phyloP scores from a whole-genome alignment of 2,113 vertebrate genomes.

The Centropristis striata region DNA sequence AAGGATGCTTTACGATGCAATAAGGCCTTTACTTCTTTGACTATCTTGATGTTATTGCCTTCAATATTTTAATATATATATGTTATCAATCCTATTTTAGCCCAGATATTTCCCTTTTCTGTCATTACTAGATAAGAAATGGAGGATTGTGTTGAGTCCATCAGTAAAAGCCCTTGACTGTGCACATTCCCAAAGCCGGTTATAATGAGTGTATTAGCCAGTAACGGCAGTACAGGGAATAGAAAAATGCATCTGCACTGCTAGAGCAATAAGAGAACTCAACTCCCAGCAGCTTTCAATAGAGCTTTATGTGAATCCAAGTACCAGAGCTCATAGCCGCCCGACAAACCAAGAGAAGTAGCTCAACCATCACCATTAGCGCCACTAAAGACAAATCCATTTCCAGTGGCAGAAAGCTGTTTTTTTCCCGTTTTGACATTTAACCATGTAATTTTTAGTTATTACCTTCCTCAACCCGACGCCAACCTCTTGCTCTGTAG shows the following conservation, averaged over 20 bases:
- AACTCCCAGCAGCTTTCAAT: constrained; percentile 65
- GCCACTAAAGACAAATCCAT: constrained; percentile 54
- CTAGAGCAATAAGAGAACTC: constrained; percentile 66
- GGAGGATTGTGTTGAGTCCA: constrained; percentile 44
- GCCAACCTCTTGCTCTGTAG: constrained; percentile 18
- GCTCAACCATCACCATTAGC: constrained; percentile 33
- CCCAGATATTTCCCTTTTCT: constrained; percentile 11
- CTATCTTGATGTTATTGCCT: neutral
- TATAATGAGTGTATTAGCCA: constrained; percentile 77
- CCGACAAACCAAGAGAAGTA: constrained; percentile 49
- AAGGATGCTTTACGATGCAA: neutral
- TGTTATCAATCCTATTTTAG: neutral
- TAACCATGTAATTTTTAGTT: constrained; percentile 41
- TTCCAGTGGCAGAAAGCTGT: constrained; percentile 33
- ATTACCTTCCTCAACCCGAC: constrained; percentile 35
- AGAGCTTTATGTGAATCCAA: constrained; percentile 67
- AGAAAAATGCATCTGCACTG: constrained; percentile 67
- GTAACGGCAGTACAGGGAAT: constrained; percentile 67
- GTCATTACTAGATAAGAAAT: constrained; percentile 41
- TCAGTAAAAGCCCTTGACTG: constrained; percentile 69
- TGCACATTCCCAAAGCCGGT: constrained; percentile 67
- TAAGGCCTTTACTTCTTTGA: neutral
- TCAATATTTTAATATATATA: neutral
- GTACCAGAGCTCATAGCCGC: constrained; percentile 64
- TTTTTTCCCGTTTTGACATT: constrained; percentile 35